Base-by-base conservation (phyloP, 2,888 invertebrate species). In the Polyommatus iphigenia region DNA sequence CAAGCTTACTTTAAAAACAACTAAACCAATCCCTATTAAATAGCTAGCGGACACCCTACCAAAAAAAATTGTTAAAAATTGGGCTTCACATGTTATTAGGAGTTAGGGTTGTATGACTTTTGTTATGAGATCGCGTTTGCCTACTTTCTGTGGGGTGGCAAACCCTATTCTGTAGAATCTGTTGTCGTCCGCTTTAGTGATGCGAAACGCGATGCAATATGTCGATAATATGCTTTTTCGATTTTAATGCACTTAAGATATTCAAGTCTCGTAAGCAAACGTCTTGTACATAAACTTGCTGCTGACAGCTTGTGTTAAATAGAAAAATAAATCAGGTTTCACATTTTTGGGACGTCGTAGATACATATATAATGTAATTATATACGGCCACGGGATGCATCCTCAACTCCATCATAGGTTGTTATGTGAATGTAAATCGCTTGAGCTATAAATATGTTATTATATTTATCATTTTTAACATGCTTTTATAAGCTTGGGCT, bases 41-140 rank as follows among this genome's bases (percentile, higher is more conserved):
- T 87, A 85, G 92, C 85, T 91, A 92, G 91, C 86, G 84, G 86
- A 91, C 86, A 86, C 91, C 87, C 86, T 85, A 87, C 84, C 80
- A 59, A 79, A 83, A 83, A 82, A 86, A 86, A 87, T 84, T 84
- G 82, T 80, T 80, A 82, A 83, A 85, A 82, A 81, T 79, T 79
- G 79, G 79, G 77, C 81, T 81, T 83, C 80, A 79, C 81, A 81
- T 82, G 83, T 84, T 90, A 89, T 87, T 87, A 83, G 83, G 84
- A 86, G 89, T 89, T 85, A 84, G 90, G 88, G 90, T 87, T 83
- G 84, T 79, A 80, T 85, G 87, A 89, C 90, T 91, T 90, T 90
- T 92, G 92, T 91, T 88, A 88, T 82, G 83, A 84, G 84, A 85
- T 85, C 87, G 85, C 83, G 84, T 81, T 85, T 71, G 81, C 81